phyloP scores from a whole-genome alignment of 2,888 invertebrate genomes.

The Macaria notata region DNA sequence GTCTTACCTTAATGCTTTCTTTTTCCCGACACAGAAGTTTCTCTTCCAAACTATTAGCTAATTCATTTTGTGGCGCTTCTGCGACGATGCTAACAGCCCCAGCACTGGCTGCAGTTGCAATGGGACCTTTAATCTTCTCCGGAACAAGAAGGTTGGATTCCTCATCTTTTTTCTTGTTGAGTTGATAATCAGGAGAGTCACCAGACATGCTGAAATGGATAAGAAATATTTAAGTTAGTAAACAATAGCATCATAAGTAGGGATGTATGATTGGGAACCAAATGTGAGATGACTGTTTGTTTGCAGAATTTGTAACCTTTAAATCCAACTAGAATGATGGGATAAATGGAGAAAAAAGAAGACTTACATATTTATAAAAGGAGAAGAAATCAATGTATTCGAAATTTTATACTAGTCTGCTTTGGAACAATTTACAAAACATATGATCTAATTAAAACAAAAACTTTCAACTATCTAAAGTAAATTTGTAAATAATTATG shows the following conservation, averaged over 20 bases:
- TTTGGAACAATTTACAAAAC: too few relatives aligned
- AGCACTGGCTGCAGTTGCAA: conserved; percentile 41
- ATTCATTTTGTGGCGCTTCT: conserved; percentile 32
- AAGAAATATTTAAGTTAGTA: not conserved
- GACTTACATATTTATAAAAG: too few relatives aligned
- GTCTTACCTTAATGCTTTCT: conserved; percentile 56
- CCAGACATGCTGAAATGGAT: conserved; percentile 65
- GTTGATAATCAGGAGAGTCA: conserved; percentile 58
- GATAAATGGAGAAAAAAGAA: too few relatives aligned
- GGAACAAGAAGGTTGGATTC: conserved; percentile 53
- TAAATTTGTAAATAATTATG: too few relatives aligned
- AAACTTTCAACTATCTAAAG: too few relatives aligned
- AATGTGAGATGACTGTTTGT: too few relatives aligned
- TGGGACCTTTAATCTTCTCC: conserved; percentile 45
- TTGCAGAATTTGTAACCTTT: too few relatives aligned
- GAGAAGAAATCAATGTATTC: too few relatives aligned
- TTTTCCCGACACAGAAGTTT: conserved; percentile 51
- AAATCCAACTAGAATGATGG: too few relatives aligned
- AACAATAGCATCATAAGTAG: not conserved
- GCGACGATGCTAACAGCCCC: conserved; percentile 35
- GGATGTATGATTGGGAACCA: too few relatives aligned
- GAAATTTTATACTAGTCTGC: too few relatives aligned
- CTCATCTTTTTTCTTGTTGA: conserved; percentile 65
- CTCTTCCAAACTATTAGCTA: conserved; percentile 33
- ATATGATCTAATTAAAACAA: too few relatives aligned